Evolutionary conservation across 2,113 vertebrate genomes (phyloP), one percentile per base, ranked within the genome.

Genomic region (Microcebus griseorufus): DNA sequence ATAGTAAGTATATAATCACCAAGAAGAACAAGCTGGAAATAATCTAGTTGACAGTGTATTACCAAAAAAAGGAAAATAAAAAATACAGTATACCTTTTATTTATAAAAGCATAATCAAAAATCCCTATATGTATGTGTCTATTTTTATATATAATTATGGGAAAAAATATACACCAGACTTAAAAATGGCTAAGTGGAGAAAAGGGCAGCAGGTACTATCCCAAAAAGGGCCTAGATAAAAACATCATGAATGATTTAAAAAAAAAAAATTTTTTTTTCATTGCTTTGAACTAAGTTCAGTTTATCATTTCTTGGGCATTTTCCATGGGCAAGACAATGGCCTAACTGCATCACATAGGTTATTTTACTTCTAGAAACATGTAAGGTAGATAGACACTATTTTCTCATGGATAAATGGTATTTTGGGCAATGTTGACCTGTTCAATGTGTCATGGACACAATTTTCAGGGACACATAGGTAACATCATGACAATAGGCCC

Each of bases 321-420:
- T 92, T 70, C 16, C 23, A 34, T 20, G 16, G 83, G 55, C 53
- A 75, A 94, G 20, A 92, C 25, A 79, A 32, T 73, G 45, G 32
- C 17, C n/a, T 60, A 62, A 18, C 14, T 72, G 18, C 6, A 76
- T 70, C 51, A 45, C 1, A 32, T 12, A 11, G 27, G 11, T 65
- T 87, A 79, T 78, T 94, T 78, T 88, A 53, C n/a, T 95, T 94
- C 42, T 65, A 86, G 73, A 89, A 70, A 88, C 69, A 20, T 87
- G 12, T n/a, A 81, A 89, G 18, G 58, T 27, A 85, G 9, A 42
- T 27, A 85, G 9, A 42, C 42, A 75, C 27, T 32, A 18, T 48
- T 65, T 76, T 64, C 65, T 70, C 29, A 62, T 27, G 45, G 67
- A n/a, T 64, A 80, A 90, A 29, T 37, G 13, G 51, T 45, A 62